These are phyloP conservation scores for Laothoe populi DNA, from an alignment of 2,888 invertebrate genomes.

Conservation along the genomic window DNA sequence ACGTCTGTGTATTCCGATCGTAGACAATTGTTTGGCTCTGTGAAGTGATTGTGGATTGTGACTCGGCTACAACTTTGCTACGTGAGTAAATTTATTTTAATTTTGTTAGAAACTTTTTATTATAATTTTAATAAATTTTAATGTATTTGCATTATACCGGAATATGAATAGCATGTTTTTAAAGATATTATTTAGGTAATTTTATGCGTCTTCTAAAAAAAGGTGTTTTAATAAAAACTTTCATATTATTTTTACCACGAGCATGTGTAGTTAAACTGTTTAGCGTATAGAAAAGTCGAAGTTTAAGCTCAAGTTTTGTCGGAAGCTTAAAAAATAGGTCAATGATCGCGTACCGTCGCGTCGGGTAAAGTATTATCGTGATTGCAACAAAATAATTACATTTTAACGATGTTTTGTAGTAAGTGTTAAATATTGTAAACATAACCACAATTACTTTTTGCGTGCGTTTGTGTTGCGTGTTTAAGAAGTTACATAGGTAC, in stretches of 20 bases:
- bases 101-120: neutral
- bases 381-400: slow-evolving; percentile 18
- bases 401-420: neutral
- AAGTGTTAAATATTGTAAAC: no score
- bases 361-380: slow-evolving; percentile 2
- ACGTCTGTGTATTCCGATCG: slow-evolving; percentile 29
- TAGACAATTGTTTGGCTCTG: slow-evolving; percentile 20
- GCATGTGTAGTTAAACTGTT: neutral
- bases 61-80: slow-evolving; percentile 18
- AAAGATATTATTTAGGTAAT: no score
- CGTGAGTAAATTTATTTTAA: slow-evolving; percentile 7
- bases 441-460: no score
- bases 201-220: neutral
- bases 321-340: slow-evolving; percentile 35
- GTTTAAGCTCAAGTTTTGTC: slow-evolving; percentile 18
- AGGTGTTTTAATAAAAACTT: neutral
- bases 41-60: slow-evolving; percentile 21
- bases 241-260: neutral
- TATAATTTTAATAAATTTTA: neutral
- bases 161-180: no score
- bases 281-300: neutral
- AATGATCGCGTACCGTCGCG: slow-evolving; percentile 31
- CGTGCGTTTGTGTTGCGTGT: no score
- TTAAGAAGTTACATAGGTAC: no score
- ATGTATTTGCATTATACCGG: no score